Evolutionary conservation across 2,113 vertebrate genomes (phyloP), one percentile per base, ranked within the genome.

Genomic region (Myotis yumanensis): DNA sequence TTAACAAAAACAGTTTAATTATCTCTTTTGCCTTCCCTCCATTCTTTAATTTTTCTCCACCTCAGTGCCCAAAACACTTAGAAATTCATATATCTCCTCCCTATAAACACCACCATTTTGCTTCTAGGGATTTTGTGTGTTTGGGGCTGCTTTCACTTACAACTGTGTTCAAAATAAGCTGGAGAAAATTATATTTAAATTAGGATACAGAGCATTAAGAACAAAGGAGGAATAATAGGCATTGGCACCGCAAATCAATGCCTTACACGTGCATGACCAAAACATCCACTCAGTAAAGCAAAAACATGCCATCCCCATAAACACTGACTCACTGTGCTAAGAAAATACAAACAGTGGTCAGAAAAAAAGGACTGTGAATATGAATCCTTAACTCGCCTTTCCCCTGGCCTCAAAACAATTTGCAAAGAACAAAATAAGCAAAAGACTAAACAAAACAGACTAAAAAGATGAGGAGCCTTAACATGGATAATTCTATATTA

Each of bases 361-460:
- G 46, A 86, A 64, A 46, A 46, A 35, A 90, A 62, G 46, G 37
- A 40, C 30, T 68, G 28, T 16, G 51, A 54, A 12, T 3, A 43
- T 43, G 11, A 83, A 66, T 32, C 5, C 35, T 95, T 69, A 48
- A 28, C 51, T 57, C 86, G 48, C 52, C 12, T 18, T 90, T 89
- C 28, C 2, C 8, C 11, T 64, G 9, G 15, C 14, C 66, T 83
- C 75, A 83, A 79, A 88, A 80, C 76, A 91, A 91, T 46, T 71
- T 86, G 22, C 51, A 84, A 25, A 64, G 40, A 84, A 93, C 32
- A 92, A 46, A 93, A 90, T 71, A 84, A 95, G 95, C 51, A 95
- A 75, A 92, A 75, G 18, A 83, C 20, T 84, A 96, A 96, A 76
- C 59, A 51, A 80, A 86, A 40, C 17, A 84, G 12, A 48, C 46